These are phyloP conservation scores for Mustela nigripes DNA, from an alignment of 2,113 vertebrate species.

Conservation along the genomic window DNA sequence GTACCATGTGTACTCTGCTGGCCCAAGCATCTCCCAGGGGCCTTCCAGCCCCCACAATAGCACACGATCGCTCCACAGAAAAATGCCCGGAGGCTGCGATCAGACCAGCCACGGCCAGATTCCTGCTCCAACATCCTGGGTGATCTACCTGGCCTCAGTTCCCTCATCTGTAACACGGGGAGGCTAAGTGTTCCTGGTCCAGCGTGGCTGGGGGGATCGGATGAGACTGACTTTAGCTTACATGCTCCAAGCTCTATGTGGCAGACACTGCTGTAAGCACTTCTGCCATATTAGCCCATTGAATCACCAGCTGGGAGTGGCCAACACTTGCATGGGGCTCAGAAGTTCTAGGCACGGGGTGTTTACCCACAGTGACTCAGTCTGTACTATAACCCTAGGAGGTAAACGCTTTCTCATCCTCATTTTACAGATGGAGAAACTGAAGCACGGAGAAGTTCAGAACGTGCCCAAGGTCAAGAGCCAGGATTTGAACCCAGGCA, in stretches of 20 bases:
- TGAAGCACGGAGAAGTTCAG: background rate
- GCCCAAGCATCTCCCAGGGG: background rate
- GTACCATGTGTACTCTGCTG: background rate
- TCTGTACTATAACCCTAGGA: background rate
- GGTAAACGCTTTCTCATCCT: background rate
- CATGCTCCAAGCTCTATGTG: background rate
- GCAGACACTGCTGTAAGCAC: background rate
- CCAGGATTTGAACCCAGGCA: background rate
- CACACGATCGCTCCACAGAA: accelerated
- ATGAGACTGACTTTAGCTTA: background rate
- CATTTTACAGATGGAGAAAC: background rate
- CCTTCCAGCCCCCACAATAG: background rate
- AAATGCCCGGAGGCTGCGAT: accelerated
- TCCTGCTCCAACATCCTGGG: background rate
- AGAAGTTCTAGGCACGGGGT: background rate
- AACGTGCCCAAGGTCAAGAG: background rate
- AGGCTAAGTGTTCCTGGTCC: background rate
- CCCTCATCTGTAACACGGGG: background rate
- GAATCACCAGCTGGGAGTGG: background rate
- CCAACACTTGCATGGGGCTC: background rate
- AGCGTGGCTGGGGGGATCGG: background rate
- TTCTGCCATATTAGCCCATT: background rate
- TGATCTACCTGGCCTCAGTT: background rate
- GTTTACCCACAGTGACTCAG: no score
- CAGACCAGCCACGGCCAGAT: background rate